These are phyloP conservation scores for Notiomystis cincta DNA, from an alignment of 2,113 vertebrate genomes.

Conservation along the genomic window DNA sequence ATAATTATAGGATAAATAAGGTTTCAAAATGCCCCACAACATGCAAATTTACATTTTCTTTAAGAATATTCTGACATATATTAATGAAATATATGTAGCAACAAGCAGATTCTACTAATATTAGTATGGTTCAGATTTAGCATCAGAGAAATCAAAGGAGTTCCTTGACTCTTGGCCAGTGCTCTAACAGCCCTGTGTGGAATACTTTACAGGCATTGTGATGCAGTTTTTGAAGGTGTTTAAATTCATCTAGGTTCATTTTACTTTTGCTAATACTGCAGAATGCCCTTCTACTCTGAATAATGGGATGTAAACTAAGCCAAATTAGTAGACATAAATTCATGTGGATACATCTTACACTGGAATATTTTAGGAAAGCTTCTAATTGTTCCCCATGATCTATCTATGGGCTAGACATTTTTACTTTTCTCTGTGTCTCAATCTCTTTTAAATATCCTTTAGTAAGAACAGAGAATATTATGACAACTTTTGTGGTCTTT, in stretches of 20 bases:
- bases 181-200: not conserved
- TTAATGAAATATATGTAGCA: conserved; percentile 55
- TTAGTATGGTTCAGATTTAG: not conserved
- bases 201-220: not conserved
- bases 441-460: not conserved
- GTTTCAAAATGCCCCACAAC: not conserved
- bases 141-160: not conserved
- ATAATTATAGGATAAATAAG: not conserved
- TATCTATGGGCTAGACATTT: not conserved
- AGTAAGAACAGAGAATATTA: not conserved
- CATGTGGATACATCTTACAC: not conserved
- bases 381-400: not conserved
- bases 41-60: conserved; percentile 23
- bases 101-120: not conserved
- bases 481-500: not conserved
- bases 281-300: not conserved
- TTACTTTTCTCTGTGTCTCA: not conserved
- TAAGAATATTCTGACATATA: conserved; percentile 36
- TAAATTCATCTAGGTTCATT: not conserved
- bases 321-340: not conserved
- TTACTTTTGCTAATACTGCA: not conserved
- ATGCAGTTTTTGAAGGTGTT: not conserved
- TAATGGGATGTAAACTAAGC: not conserved
- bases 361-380: not conserved
- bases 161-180: not conserved